These are phyloP conservation scores for Drosophila infuscata DNA, from an alignment of 2,888 invertebrate species.

Conservation along the genomic window DNA sequence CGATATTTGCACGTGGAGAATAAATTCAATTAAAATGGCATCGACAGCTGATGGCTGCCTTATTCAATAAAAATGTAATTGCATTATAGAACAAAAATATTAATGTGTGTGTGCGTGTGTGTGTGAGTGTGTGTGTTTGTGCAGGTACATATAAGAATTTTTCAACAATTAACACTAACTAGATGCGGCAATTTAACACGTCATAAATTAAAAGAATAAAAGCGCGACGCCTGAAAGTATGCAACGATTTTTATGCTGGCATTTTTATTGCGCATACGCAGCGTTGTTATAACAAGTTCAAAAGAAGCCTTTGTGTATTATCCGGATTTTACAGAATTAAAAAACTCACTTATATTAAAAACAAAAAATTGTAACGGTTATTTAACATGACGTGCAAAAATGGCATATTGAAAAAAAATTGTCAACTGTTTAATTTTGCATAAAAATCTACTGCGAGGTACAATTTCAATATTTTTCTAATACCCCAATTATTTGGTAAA, in stretches of 20 bases:
- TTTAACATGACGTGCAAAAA: too few species aligned
- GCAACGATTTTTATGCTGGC: slow-evolving; percentile 13
- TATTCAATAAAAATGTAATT: slow-evolving; percentile 45
- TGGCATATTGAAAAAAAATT: not conserved
- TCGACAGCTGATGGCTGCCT: slow-evolving; percentile 6
- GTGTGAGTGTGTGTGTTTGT: slow-evolving; percentile 10
- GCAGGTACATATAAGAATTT: slow-evolving; percentile 27
- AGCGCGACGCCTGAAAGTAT: slow-evolving; percentile 42
- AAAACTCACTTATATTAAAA: not conserved
- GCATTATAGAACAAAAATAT: slow-evolving; percentile 48
- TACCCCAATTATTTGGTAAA: not conserved
- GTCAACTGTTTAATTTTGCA: not conserved
- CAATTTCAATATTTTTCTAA: fast-evolving
- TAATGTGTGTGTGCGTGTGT: not conserved
- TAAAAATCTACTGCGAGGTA: not conserved
- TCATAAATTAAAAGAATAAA: slow-evolving; percentile 39
- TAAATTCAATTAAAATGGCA: slow-evolving; percentile 61
- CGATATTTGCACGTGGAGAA: slow-evolving; percentile 32
- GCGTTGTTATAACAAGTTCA: slow-evolving; percentile 1
- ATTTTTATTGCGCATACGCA: slow-evolving; percentile 46
- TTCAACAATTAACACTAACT: slow-evolving; percentile 54
- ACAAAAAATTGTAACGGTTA: not conserved
- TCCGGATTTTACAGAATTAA: not conserved
- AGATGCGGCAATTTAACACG: slow-evolving; percentile 23
- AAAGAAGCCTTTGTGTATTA: not conserved